Base-by-base conservation (phyloP, 2,113 vertebrate species). In the Rhinolophus sinicus region DNA sequence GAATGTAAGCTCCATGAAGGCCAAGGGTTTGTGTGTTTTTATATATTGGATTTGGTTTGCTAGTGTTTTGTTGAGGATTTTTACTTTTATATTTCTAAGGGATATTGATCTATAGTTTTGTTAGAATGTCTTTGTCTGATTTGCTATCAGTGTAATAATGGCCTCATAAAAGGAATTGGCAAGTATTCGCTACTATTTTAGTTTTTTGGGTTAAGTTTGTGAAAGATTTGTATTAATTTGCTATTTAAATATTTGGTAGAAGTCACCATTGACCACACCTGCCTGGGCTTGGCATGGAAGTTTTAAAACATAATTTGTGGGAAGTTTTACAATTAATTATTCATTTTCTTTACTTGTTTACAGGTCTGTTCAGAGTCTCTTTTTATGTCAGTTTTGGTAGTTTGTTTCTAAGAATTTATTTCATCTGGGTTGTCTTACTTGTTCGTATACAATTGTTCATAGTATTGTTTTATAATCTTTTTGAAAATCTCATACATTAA, bases 341-440 rank as follows among this genome's bases (percentile, higher is more conserved):
- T 76, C n/a, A 73, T 6, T 73, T 60, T 92, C 21, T 80, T 73
- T 60, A 87, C 21, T 80, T 67, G 13, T 22, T 54, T 76, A 33
- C 40, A 83, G 33, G 5, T 40, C 26, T 65, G 19, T 85, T 93
- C 60, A 93, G 62, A 85, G 30, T 67, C 30, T 56, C 35, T 83
- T 65, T 60, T 81, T 38, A 30, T 30, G 64, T 95, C 47, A 88
- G 54, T 88, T 87, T 88, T 65, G 22, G 56, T 80, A 92, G 47
- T 87, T 87, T 35, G 15, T 80, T 94, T 94, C 47, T 73, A 80
- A 30, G 40, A 69, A 44, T 86, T 92, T 76, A 50, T 35, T 94
- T 82, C 47, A 44, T 52, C 33, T 12, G 24, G 47, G 8, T 56
- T 83, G 38, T 82, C 22, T n/a, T 65, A 47, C 76, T 56, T 56